Percentiles rank a stretch among this genome's conserved stretches.
Evolutionary conservation across 2,888 invertebrate genomes (phyloP).

Genomic region (Eupithecia dodoneata): DNA sequence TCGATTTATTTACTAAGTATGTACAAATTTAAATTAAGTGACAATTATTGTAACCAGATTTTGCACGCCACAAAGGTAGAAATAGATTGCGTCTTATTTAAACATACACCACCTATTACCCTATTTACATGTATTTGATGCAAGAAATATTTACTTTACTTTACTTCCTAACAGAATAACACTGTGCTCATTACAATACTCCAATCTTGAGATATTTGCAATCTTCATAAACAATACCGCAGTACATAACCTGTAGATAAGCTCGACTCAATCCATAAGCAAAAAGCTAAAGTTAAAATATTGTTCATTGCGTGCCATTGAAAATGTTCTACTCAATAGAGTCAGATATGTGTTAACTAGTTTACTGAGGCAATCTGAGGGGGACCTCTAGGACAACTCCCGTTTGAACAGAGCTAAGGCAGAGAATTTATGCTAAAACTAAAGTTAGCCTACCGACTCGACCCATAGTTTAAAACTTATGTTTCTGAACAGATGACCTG

Average conservation of each 20-base stretch:
- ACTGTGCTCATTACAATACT: not conserved
- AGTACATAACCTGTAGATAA: not conserved
- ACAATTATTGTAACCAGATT: too few relatives aligned
- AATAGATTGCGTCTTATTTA: too few relatives aligned
- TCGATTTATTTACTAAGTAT: too few relatives aligned
- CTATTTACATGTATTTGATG: too few relatives aligned
- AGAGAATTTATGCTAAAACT: too few relatives aligned
- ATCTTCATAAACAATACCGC: not conserved
- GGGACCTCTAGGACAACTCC: not conserved
- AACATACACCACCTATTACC: too few relatives aligned
- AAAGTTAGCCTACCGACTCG: not conserved
- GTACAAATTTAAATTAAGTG: too few relatives aligned
- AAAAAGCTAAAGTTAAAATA: not conserved
- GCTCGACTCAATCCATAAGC: not conserved
- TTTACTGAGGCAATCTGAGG: not conserved
- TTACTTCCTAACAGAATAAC: not conserved
- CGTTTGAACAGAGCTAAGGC: not conserved
- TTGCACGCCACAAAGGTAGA: too few relatives aligned
- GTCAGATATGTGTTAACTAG: not conserved
- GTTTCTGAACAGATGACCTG: not conserved
- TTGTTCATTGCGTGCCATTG: not conserved
- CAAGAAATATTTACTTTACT: too few relatives aligned
- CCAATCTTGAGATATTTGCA: not conserved
- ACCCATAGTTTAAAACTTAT: not conserved
- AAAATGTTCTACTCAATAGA: not conserved